A percentile compares a stretch with the other conserved stretches of the same genome.
These are phyloP conservation scores for Drosophila quadrilineata DNA, from an alignment of 1,140 invertebrate genomes.

Conservation along the genomic window DNA sequence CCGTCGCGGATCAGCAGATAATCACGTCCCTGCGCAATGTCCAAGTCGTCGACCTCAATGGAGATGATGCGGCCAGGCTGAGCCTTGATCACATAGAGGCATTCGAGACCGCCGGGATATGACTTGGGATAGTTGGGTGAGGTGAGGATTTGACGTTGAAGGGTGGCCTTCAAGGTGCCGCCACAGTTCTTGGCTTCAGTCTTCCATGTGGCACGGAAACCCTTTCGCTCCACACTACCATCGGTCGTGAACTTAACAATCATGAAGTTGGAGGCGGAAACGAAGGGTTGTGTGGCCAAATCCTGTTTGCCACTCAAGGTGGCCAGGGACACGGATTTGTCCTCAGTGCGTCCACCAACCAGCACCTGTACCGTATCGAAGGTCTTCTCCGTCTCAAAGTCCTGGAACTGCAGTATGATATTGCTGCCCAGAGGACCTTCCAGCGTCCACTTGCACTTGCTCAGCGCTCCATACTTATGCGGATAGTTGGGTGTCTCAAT, in stretches of 20 bases:
- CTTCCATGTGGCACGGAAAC: slow-evolving; percentile 96
- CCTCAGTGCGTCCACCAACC: slow-evolving; percentile 96
- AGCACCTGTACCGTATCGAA: slow-evolving; percentile 98
- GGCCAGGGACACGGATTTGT: slow-evolving; percentile 94
- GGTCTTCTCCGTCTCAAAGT: slow-evolving; percentile 98
- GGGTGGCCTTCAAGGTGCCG: slow-evolving; percentile 90
- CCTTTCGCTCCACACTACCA: slow-evolving; percentile 95
- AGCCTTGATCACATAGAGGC: slow-evolving; percentile 94
- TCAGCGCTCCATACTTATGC: slow-evolving; percentile 93
- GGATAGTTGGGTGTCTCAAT: slow-evolving; percentile 97
- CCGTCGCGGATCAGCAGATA: slow-evolving; percentile 95
- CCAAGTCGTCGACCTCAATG: slow-evolving; percentile 94
- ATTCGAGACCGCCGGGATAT: slow-evolving; percentile 97
- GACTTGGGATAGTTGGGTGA: slow-evolving; percentile 95
- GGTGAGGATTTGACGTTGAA: slow-evolving; percentile 90
- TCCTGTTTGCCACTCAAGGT: slow-evolving; percentile 95
- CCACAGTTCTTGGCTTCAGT: slow-evolving; percentile 95
- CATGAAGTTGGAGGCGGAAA: slow-evolving; percentile 98
- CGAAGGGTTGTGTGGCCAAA: slow-evolving; percentile 90
- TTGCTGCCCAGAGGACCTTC: slow-evolving; percentile 97
- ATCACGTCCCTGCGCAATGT: slow-evolving; percentile 92
- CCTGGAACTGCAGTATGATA: slow-evolving; percentile 95
- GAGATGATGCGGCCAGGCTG: slow-evolving; percentile 94
- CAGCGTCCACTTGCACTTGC: slow-evolving; percentile 98
- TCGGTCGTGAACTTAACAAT: slow-evolving; percentile 98